Conservation (phyloP, 2,797 vertebrate genomes). For the Etheostoma perlongum region DNA sequence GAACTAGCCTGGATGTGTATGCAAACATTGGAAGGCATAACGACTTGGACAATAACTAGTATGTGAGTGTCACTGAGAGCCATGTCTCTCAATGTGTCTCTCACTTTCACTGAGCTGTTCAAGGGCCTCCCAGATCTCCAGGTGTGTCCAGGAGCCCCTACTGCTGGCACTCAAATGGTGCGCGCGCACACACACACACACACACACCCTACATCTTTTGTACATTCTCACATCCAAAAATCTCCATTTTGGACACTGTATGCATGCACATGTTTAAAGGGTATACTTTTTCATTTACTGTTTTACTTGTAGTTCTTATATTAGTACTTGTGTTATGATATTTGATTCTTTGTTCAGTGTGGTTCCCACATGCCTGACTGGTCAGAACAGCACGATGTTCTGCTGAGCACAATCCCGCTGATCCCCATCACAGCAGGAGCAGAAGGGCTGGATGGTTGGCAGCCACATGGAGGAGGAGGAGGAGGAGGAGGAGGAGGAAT, state of each 20-base stretch:
- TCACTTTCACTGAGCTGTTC: slow-evolving; percentile 45
- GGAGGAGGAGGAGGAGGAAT: background rate
- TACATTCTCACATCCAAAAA: no score
- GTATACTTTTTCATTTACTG: no score
- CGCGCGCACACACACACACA: background rate
- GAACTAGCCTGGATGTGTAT: background rate
- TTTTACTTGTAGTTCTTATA: no score
- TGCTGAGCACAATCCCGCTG: slow-evolving; percentile 1
- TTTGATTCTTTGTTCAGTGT: no score
- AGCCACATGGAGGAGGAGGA: no score
- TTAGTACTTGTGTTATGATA: no score
- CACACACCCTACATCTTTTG: no score
- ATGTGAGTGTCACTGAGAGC: slow-evolving; percentile 14
- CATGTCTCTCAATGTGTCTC: slow-evolving; percentile 48
- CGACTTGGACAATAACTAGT: background rate
- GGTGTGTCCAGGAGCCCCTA: slow-evolving; percentile 43
- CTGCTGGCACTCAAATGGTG: slow-evolving; percentile 52
- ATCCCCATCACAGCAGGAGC: slow-evolving; percentile 12
- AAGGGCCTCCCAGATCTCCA: slow-evolving; percentile 40
- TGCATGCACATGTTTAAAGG: no score
- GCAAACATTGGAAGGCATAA: background rate
- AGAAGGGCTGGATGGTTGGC: background rate
- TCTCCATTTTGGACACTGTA: no score
- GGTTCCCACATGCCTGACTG: background rate
- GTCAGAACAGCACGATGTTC: slow-evolving; percentile 29